These are phyloP conservation scores for Drosophila ustulata DNA, from an alignment of 2,888 invertebrate species.

Conservation along the genomic window DNA sequence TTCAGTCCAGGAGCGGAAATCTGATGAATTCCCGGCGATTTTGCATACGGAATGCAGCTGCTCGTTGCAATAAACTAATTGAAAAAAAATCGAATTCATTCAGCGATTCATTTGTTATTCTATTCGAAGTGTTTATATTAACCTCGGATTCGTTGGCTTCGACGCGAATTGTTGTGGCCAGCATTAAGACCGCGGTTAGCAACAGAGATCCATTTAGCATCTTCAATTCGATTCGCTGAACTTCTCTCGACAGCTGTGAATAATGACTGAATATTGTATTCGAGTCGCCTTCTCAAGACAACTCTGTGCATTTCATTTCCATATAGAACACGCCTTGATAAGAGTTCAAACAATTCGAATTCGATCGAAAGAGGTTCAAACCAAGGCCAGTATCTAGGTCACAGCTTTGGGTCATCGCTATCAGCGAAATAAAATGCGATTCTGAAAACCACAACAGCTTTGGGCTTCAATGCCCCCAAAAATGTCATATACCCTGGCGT, in stretches of 20 bases:
- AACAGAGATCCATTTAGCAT: slow-evolving; percentile 5
- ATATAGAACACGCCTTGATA: slow-evolving; percentile 2
- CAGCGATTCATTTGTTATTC: background rate
- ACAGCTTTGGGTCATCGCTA: background rate
- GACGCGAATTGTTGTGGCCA: background rate
- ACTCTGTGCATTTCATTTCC: slow-evolving; percentile 5
- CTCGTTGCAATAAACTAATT: slow-evolving; percentile 2
- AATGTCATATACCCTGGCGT: slow-evolving; percentile 12
- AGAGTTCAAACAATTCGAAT: slow-evolving; percentile 7
- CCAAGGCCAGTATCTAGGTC: slow-evolving; percentile 16
- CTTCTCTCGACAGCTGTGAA: background rate
- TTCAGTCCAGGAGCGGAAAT: slow-evolving; percentile 1
- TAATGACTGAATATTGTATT: slow-evolving; percentile 11
- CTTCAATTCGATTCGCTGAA: slow-evolving; percentile 4
- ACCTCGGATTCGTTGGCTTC: background rate
- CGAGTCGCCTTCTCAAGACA: background rate
- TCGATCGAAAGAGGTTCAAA: slow-evolving; percentile 7
- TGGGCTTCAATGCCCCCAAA: background rate
- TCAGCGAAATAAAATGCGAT: background rate
- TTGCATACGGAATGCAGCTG: background rate
- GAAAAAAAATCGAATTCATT: background rate
- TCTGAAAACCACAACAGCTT: background rate
- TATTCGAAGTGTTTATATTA: background rate
- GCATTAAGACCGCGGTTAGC: background rate
- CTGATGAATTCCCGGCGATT: background rate